Evolutionary conservation across 2,797 vertebrate species (phyloP).

Genomic region (Pachyuromys duprasi): DNA sequence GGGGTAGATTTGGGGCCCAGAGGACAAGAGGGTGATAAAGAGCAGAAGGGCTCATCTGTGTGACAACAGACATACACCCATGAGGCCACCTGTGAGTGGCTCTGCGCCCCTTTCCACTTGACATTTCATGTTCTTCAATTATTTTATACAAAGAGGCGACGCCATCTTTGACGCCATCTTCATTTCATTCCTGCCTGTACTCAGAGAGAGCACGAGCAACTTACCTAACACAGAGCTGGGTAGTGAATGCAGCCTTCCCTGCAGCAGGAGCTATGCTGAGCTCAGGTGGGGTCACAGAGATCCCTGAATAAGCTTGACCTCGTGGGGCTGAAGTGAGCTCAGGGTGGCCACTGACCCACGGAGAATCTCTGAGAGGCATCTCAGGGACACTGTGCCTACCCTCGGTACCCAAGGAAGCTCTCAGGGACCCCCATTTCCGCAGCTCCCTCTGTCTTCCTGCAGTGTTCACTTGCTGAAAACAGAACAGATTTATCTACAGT

Average conservation of each 20-base stretch:
- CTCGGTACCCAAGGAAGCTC: not conserved
- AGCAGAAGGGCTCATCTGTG: not conserved
- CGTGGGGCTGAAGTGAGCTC: not conserved
- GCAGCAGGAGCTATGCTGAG: not conserved
- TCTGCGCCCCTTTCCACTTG: not conserved
- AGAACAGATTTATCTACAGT: not conserved
- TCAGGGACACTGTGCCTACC: not conserved
- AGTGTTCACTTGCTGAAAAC: not conserved
- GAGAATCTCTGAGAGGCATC: not conserved
- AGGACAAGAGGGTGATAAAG: not conserved
- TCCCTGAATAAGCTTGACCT: not conserved
- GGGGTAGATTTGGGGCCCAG: fast-evolving
- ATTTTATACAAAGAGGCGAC: not conserved
- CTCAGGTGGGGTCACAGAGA: not conserved
- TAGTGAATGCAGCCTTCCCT: not conserved
- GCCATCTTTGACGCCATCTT: not conserved
- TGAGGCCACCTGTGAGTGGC: fast-evolving
- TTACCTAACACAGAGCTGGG: not conserved
- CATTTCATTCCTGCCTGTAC: not conserved
- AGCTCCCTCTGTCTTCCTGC: too few species aligned
- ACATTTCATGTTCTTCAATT: not conserved
- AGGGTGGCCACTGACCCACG: fast-evolving
- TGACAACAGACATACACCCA: fast-evolving
- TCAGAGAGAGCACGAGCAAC: not conserved
- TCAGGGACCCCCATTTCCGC: fast-evolving